Evolutionary conservation across 2,888 invertebrate genomes (phyloP), one percentile per base, ranked within the genome.

Genomic region (Bombyx huttoni): DNA sequence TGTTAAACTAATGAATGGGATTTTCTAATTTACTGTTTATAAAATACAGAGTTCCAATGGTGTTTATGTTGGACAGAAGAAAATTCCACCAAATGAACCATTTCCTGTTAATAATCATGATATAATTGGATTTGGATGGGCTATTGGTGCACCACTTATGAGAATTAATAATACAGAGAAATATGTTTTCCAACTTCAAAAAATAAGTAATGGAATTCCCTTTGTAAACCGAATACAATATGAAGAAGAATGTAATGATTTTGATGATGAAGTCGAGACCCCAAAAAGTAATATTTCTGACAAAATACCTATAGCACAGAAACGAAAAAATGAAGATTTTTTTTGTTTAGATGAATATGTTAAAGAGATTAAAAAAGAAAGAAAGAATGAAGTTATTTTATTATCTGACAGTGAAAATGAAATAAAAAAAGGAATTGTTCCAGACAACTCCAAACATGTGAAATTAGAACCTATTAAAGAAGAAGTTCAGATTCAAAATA

Each of bases 11-110:
- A 13, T 13, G 8, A 6, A 13, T 13, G 8, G 40, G 34, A 52
- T 56, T 53, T 56, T 60, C 55, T 63, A 24, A 24, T 24, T 53
- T 55, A 56, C 7, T 40, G 7, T 40, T 8, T 40, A 10, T 10
- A 10, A 10, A 8, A 79, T 85, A 57, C 64, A 91, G 91, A 91
- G 91, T 67, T 77, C 89, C 5, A 92, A 92, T 81, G 92, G 91
- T 50, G 79, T 90, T 14, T 92, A 70, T 70, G 70, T 92, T 51
- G 91, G 91, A 51, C 70, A 72, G 2, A 64, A 62, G 6, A 75
- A 64, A 64, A 87, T 90, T 59, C 57, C 70, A 12, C 65, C 78
- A 46, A 74, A 78, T 48, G 63, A 62, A 13, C 78, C 82, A 49
- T 68, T 78, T 53, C 55, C 62, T 48, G 58, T 91, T 13, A 64